Evolutionary conservation across 2,797 vertebrate genomes (phyloP).

Genomic region (Orestias chungarensis): DNA sequence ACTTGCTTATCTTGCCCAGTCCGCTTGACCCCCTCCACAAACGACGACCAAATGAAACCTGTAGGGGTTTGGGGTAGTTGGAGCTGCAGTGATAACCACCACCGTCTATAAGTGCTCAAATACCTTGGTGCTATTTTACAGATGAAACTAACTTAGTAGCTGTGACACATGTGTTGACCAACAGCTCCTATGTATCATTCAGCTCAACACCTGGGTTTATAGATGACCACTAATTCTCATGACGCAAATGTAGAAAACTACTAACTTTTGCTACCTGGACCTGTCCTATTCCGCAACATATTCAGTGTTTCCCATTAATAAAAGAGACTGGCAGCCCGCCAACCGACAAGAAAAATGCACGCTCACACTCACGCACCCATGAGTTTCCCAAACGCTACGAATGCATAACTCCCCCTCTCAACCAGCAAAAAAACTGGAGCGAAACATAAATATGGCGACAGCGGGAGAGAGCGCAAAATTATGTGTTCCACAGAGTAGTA

Average conservation of each 20-base stretch:
- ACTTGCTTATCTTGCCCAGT: constrained; percentile 77
- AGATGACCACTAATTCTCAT: neutral
- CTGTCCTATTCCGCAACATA: neutral
- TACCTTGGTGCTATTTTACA: constrained; percentile 53
- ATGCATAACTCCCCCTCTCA: too few relatives aligned
- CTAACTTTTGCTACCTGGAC: neutral
- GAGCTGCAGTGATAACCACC: constrained; percentile 63
- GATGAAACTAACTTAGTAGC: constrained; percentile 50
- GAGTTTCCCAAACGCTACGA: too few relatives aligned
- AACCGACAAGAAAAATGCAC: too few relatives aligned
- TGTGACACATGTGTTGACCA: constrained; percentile 24
- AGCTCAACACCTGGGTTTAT: constrained; percentile 6
- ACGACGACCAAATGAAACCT: constrained; percentile 78
- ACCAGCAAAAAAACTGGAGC: too few relatives aligned
- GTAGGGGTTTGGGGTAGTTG: constrained; percentile 54
- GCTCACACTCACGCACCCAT: too few relatives aligned
- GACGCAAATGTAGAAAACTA: neutral
- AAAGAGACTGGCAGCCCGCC: too few relatives aligned
- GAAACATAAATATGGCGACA: too few relatives aligned
- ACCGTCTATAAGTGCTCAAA: constrained; percentile 56
- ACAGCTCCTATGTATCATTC: constrained; percentile 11
- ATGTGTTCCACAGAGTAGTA: too few relatives aligned
- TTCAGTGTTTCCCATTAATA: too few relatives aligned
- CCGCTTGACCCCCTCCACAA: constrained; percentile 74
- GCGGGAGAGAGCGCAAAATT: too few relatives aligned